These are phyloP conservation scores for Pelobates cultripes DNA, from an alignment of 2,797 vertebrate species.

Conservation along the genomic window DNA sequence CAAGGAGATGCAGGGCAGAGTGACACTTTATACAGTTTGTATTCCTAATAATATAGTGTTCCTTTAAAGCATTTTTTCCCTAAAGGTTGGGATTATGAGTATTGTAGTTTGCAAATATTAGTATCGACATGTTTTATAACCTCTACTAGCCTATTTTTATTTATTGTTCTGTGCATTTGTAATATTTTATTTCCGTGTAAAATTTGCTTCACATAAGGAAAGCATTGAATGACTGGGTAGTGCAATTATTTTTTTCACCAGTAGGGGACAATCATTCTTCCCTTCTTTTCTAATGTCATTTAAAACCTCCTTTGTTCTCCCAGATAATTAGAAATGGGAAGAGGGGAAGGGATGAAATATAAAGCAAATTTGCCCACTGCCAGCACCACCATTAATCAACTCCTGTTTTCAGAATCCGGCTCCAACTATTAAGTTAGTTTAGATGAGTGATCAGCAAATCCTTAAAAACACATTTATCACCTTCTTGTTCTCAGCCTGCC, in stretches of 20 bases:
- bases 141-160: no score
- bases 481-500: conserved; percentile 71
- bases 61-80: no score
- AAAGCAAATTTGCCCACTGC: conserved; percentile 61
- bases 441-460: conserved; percentile 75
- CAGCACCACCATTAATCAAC: conserved; percentile 71
- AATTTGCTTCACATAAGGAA: no score
- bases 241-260: background rate
- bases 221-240: background rate
- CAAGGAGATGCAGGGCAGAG: no score
- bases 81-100: no score
- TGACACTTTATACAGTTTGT: no score
- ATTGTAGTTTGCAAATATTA: no score
- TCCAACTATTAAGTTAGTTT: conserved; percentile 70
- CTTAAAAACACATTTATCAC: conserved; percentile 71
- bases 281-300: background rate
- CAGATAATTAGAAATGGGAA: conserved; percentile 39
- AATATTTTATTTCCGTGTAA: no score
- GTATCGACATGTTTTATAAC: no score
- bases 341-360: conserved; percentile 55
- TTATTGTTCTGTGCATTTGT: no score
- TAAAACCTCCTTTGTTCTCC: background rate
- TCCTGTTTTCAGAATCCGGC: conserved; percentile 70
- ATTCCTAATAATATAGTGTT: no score
- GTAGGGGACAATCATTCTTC: background rate